Conservation (phyloP, 2,113 vertebrate species). For the Casuarius casuarius region DNA sequence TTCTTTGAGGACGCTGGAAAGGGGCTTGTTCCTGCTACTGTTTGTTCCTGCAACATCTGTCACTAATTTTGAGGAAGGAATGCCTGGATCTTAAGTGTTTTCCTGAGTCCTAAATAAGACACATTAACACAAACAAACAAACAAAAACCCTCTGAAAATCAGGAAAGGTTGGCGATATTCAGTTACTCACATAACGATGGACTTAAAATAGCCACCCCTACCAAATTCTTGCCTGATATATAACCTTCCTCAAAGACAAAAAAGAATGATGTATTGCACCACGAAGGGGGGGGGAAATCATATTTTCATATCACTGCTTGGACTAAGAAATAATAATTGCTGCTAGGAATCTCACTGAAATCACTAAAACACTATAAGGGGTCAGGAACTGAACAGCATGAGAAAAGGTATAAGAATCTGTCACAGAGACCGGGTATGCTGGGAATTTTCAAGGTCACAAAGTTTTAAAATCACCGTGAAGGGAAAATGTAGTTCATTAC, state of each 20-base stretch:
- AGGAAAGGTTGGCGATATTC: not conserved
- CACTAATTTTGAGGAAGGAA: not conserved
- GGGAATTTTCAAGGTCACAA: not conserved
- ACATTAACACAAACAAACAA: not conserved
- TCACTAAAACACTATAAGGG: not conserved
- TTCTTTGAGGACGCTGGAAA: not conserved
- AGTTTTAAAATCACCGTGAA: not conserved
- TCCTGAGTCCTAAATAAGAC: not conserved
- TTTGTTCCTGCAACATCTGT: not conserved
- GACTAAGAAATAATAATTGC: not conserved
- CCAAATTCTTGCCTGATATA: not conserved
- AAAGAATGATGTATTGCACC: not conserved
- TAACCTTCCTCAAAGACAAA: not conserved
- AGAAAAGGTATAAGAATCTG: not conserved
- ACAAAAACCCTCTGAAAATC: not conserved
- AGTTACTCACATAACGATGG: not conserved
- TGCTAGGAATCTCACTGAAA: not conserved
- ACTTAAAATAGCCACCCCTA: not conserved
- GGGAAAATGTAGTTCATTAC: not conserved
- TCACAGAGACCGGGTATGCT: fast-evolving
- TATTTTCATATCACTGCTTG: not conserved
- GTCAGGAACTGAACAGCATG: not conserved
- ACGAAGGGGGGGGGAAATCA: not conserved
- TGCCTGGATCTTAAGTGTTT: not conserved
- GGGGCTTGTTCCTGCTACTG: not conserved